Percentiles rank a stretch among this genome's conserved stretches.
Evolutionary conservation across 2,888 invertebrate genomes (phyloP).

Genomic region (Standfussiana lucernea): DNA sequence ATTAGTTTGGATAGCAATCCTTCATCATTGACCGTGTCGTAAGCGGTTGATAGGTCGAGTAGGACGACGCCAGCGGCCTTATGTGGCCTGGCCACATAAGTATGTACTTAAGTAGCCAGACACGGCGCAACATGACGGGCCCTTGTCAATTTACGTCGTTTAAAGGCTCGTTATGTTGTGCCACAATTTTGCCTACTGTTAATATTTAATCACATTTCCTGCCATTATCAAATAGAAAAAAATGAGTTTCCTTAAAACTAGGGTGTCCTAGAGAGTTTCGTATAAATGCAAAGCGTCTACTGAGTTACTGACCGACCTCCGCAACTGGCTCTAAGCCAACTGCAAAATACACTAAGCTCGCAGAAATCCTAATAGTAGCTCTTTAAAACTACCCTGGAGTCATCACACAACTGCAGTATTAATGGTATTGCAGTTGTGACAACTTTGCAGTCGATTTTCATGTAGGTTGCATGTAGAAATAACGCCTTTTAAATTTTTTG

Average conservation of each 20-base stretch:
- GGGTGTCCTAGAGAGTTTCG: not conserved
- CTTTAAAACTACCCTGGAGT: not conserved
- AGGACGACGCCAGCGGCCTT: not conserved
- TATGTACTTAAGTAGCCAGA: not conserved
- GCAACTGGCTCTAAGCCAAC: constrained; percentile 21
- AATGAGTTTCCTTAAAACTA: not conserved
- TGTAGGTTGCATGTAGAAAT: not conserved
- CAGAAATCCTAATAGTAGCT: constrained; percentile 5
- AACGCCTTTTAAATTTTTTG: not conserved
- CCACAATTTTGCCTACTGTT: too few species aligned
- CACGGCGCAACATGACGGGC: not conserved
- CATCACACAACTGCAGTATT: too few species aligned
- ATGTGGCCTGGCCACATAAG: not conserved
- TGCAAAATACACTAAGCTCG: constrained; percentile 10
- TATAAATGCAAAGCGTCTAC: not conserved
- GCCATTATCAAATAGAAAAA: not conserved
- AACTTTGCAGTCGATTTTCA: not conserved
- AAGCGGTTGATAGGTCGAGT: not conserved
- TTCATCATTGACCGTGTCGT: not conserved
- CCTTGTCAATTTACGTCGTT: not conserved
- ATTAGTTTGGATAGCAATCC: not conserved
- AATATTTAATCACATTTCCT: not conserved
- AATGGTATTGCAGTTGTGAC: constrained; percentile 1
- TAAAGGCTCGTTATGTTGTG: not conserved
- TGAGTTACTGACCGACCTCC: constrained; percentile 9